Base-by-base conservation (phyloP, 2,797 vertebrate species). In the Labroides dimidiatus region DNA sequence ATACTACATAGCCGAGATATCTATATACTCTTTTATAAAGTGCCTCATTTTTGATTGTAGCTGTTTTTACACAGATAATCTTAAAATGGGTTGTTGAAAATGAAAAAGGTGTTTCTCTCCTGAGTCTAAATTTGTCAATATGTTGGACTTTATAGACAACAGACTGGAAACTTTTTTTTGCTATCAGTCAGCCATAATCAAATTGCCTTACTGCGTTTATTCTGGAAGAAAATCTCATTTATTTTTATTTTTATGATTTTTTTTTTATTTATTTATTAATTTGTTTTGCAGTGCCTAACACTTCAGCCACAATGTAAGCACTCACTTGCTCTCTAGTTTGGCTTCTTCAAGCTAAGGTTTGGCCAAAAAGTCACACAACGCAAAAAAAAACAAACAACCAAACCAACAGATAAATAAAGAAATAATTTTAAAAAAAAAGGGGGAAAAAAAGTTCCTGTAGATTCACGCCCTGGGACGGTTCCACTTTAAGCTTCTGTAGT, bases 21-120 rank as follows among this genome's bases (percentile, higher is more conserved):
- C 81, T 91, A 90, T 91, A 89, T 92, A 88, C 88, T 92, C 90
- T 93, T 93, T 92, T 91, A 93, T 93, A 92, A 95, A 94, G 94
- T 94, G 94, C 94, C 94, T 95, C 85, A 93, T 95, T 94, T 95
- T 94, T 92, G 93, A 94, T 94, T 95, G 94, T 94, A 94, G 94
- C 93, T 92, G 93, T 94, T 94, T 94, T 93, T 92, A 94, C 91
- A 93, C 92, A 92, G 91, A 72, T 90, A 80, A 92, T 93, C 87
- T 90, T 72, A 80, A 89, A 91, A 86, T 89, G 88, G 86, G 92
- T 87, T 82, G 84, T 33, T 92, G 70, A 88, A 91, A 88, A 84
- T 72, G 78, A 64, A 73, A 77, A 76, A 52, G 64, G 80, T 54
- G 75, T 90, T 77, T 84, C 73, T 85, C 72, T 89, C 81, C 80